A percentile compares a stretch with the other conserved stretches of the same genome.
Evolutionary conservation across 2,888 invertebrate genomes (phyloP).

Genomic region (Ariolimax columbianus): DNA sequence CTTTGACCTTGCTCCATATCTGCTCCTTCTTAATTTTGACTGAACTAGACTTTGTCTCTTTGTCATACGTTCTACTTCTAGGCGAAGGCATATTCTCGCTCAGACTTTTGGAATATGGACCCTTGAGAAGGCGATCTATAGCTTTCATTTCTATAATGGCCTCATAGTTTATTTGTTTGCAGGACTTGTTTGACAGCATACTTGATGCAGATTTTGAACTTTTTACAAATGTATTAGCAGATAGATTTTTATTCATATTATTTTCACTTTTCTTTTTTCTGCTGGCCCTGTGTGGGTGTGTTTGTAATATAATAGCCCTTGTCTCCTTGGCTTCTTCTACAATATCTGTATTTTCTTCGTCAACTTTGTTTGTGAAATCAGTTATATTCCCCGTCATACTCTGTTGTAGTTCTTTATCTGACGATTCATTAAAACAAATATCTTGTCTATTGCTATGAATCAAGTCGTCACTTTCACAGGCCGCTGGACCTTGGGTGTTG

Average conservation of each 20-base stretch:
- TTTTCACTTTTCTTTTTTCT: background rate
- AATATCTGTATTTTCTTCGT: background rate
- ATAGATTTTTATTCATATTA: background rate
- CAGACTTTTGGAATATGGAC: constrained; percentile 35
- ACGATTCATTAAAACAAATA: background rate
- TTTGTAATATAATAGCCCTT: no score
- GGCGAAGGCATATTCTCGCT: constrained; percentile 4
- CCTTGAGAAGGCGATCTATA: constrained; percentile 35
- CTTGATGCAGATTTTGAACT: background rate
- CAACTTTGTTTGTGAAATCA: no score
- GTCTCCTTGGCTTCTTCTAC: background rate
- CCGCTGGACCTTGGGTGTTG: background rate
- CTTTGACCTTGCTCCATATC: background rate
- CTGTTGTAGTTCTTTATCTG: background rate
- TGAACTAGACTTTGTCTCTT: background rate
- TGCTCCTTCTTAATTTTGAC: background rate
- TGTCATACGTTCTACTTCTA: background rate
- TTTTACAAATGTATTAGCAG: background rate
- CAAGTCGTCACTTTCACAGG: background rate
- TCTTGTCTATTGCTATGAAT: background rate
- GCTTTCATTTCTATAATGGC: constrained; percentile 28
- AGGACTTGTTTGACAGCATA: background rate
- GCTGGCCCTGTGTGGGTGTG: background rate
- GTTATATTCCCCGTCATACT: background rate
- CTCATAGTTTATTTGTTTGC: background rate